Evolutionary conservation across 1,140 invertebrate genomes (phyloP).

Genomic region (Phthorimaea operculella): DNA sequence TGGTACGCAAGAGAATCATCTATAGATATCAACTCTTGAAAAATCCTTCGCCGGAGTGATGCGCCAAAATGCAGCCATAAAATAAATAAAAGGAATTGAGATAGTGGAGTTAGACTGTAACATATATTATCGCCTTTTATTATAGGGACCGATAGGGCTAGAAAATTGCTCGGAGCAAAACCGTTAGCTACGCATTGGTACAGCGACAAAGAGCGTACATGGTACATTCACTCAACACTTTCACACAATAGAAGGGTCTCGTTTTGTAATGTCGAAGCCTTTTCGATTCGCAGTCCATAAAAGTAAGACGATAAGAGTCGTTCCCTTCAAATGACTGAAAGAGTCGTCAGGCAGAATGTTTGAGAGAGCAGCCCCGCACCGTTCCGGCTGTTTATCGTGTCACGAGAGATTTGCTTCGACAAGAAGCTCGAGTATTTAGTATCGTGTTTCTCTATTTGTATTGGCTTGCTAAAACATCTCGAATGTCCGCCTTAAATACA

Average conservation of each 20-base stretch:
- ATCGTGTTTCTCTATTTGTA: constrained; percentile 38
- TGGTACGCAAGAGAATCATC: background rate
- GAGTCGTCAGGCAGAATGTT: constrained; percentile 39
- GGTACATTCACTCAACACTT: constrained; percentile 40
- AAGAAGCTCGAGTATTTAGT: constrained; percentile 31
- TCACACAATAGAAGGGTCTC: constrained; percentile 43
- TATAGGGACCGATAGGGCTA: constrained; percentile 3
- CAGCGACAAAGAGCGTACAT: constrained; percentile 36
- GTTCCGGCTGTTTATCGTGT: constrained; percentile 33
- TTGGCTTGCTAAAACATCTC: constrained; percentile 30
- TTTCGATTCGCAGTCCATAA: constrained; percentile 52
- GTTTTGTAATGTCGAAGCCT: constrained; percentile 45
- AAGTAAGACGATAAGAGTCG: constrained; percentile 54
- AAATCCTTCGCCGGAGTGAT: background rate
- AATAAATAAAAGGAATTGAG: background rate
- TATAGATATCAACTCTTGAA: background rate
- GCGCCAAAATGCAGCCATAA: background rate
- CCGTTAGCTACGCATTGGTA: constrained; percentile 25
- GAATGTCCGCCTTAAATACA: constrained; percentile 41
- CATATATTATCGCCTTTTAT: constrained; percentile 5
- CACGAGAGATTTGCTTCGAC: constrained; percentile 37
- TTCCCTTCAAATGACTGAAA: constrained; percentile 48
- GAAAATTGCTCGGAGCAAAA: constrained; percentile 7
- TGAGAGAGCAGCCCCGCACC: constrained; percentile 21
- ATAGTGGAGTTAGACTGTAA: background rate